These are phyloP conservation scores for Caracal caracal DNA, from an alignment of 2,113 vertebrate species.

Conservation along the genomic window DNA sequence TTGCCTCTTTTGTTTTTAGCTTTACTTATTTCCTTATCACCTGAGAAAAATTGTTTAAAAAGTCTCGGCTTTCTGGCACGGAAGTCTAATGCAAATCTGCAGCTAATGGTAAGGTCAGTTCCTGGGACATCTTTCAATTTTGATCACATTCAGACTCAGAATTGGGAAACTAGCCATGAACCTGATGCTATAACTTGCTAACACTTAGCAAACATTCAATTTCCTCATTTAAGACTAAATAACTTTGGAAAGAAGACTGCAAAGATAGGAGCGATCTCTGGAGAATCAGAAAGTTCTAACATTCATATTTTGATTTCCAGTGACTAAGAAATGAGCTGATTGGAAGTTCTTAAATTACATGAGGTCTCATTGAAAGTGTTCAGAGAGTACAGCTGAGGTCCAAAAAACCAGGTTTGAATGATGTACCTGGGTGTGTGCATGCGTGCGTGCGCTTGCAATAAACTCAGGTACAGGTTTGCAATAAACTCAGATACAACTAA, in stretches of 20 bases:
- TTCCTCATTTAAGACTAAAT: background rate
- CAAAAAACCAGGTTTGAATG: background rate
- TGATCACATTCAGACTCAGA: background rate
- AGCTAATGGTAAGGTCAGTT: background rate
- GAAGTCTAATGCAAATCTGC: background rate
- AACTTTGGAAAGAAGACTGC: conserved; percentile 1
- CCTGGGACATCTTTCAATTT: background rate
- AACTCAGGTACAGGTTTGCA: background rate
- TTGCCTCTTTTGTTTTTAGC: background rate
- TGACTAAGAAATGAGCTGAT: background rate
- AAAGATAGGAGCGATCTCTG: conserved; percentile 13
- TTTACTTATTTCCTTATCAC: background rate
- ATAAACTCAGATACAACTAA: background rate
- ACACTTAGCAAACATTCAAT: background rate
- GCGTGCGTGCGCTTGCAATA: background rate
- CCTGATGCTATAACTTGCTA: background rate
- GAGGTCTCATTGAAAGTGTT: conserved; percentile 13
- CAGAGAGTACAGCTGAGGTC: background rate
- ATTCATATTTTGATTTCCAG: conserved; percentile 34
- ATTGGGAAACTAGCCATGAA: conserved; percentile 42
- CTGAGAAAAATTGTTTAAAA: background rate
- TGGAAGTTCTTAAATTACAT: conserved; percentile 49
- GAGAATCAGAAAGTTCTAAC: background rate
- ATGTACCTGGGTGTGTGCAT: background rate
- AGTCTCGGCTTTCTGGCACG: background rate